phyloP scores from a whole-genome alignment of 2,888 invertebrate genomes.

The Willowsia nigromaculata region DNA sequence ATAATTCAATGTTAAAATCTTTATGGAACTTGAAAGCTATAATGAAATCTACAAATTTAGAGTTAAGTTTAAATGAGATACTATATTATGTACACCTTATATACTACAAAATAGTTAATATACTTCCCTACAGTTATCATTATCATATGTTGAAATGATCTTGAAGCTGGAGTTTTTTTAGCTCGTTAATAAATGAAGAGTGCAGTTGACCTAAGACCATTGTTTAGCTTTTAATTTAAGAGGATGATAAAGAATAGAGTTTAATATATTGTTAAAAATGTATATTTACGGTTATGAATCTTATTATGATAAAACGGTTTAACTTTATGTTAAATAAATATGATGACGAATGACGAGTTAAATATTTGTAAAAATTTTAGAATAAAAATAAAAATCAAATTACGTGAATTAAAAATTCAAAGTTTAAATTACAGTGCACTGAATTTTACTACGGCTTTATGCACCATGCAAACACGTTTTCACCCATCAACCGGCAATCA shows the following conservation, averaged over 20 bases:
- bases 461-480: too few relatives aligned
- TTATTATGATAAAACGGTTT: background rate
- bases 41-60: background rate
- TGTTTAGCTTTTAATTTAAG: background rate
- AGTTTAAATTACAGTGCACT: background rate
- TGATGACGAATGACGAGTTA: constrained; percentile 21
- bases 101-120: too few relatives aligned
- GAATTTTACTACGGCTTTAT: too few relatives aligned
- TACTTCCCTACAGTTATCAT: background rate
- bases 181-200: background rate
- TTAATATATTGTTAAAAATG: constrained; percentile 1
- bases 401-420: background rate
- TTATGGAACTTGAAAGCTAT: too few relatives aligned
- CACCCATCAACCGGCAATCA: too few relatives aligned
- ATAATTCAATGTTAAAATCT: too few relatives aligned
- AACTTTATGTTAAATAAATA: background rate
- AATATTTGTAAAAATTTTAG: constrained; percentile 47
- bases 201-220: constrained; percentile 10
- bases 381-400: constrained; percentile 34
- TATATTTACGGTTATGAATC: background rate
- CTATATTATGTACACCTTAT: too few relatives aligned
- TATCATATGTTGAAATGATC: background rate
- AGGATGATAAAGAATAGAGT: background rate
- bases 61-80: too few relatives aligned
- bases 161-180: background rate